These are phyloP conservation scores for Acrocephalus arundinaceus DNA, from an alignment of 2,113 vertebrate species.

Conservation along the genomic window DNA sequence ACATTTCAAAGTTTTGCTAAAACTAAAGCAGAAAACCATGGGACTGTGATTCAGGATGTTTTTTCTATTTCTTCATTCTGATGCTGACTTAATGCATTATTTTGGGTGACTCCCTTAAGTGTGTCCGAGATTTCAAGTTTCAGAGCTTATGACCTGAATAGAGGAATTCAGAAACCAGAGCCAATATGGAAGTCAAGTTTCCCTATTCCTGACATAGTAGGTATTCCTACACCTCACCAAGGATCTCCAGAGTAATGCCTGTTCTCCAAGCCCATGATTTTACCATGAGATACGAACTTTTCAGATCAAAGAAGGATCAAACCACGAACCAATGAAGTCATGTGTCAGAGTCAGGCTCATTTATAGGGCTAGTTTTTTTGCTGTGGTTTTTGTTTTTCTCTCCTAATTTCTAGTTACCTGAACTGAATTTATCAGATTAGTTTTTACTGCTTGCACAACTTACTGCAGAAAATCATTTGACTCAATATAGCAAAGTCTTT, in stretches of 20 bases:
- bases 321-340: rapidly evolving
- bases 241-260: background rate
- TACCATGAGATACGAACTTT: background rate
- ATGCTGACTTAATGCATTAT: background rate
- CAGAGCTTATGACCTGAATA: background rate
- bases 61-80: background rate
- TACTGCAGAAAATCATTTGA: background rate
- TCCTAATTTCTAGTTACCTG: background rate
- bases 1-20: background rate
- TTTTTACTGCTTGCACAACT: background rate
- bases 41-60: background rate
- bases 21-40: background rate
- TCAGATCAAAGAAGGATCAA: background rate
- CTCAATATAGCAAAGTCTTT: background rate
- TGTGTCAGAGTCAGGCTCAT: background rate
- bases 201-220: background rate
- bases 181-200: background rate
- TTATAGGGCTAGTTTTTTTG: background rate
- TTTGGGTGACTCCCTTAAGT: background rate
- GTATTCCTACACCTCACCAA: background rate
- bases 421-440: background rate
- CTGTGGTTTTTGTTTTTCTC: background rate
- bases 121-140: background rate
- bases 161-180: background rate
- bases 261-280: background rate